phyloP scores from a whole-genome alignment of 2,888 invertebrate species.

The Platycnemis pennipes region DNA sequence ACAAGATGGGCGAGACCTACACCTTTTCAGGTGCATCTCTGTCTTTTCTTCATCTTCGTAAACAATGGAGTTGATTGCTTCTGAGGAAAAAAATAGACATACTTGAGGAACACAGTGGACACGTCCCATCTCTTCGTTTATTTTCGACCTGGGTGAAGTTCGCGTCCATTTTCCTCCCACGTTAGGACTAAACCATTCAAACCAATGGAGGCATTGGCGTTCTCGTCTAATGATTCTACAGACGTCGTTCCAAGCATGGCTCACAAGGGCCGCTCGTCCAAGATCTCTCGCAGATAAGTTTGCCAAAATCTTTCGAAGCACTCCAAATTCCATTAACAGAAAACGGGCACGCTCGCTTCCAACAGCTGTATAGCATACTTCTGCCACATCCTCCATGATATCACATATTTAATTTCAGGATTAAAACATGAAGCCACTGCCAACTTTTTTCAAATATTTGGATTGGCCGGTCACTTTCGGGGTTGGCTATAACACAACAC shows the following conservation, averaged over 20 bases:
- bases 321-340: constrained; percentile 47
- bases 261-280: constrained; percentile 40
- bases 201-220: constrained; percentile 38
- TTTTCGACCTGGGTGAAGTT: background rate
- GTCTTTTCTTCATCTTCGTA: constrained; percentile 9
- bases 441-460: too few relatives aligned
- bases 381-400: background rate
- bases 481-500: too few relatives aligned
- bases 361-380: background rate
- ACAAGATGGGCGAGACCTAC: too few relatives aligned
- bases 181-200: constrained; percentile 40
- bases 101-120: constrained; percentile 29
- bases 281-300: constrained; percentile 50
- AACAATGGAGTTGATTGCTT: background rate
- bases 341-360: background rate
- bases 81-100: constrained; percentile 38
- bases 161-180: background rate
- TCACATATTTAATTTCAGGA: background rate
- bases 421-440: too few relatives aligned
- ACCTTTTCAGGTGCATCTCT: background rate
- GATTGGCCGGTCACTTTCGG: too few relatives aligned
- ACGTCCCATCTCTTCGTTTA: constrained; percentile 46
- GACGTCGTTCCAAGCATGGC: constrained; percentile 47
- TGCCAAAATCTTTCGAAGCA: background rate
- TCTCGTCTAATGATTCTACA: constrained; percentile 28